Percentiles rank a stretch among this genome's conserved stretches.
phyloP scores from a whole-genome alignment of 1,140 invertebrate genomes.

The Drusus annulatus region DNA sequence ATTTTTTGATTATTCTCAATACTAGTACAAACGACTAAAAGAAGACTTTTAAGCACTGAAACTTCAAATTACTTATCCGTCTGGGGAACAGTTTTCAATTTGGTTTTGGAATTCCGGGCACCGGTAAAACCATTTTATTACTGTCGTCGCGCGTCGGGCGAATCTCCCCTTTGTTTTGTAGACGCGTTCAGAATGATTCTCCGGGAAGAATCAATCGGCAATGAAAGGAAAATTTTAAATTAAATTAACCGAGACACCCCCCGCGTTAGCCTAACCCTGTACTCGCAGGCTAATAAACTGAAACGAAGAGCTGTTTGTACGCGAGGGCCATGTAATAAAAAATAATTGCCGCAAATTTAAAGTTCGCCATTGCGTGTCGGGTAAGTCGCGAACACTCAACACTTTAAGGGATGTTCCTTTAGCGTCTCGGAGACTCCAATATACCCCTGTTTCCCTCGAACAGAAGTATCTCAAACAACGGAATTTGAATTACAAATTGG shows the following conservation, averaged over 20 bases:
- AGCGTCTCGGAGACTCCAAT: background rate
- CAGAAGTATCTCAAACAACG: constrained; percentile 51
- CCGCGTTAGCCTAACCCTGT: background rate
- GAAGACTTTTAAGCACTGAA: constrained; percentile 2
- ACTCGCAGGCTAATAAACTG: constrained; percentile 15
- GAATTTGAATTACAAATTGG: constrained; percentile 58
- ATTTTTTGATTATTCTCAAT: too few relatives aligned
- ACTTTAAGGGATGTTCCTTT: constrained; percentile 34
- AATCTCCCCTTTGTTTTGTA: background rate
- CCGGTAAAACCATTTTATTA: constrained; percentile 32
- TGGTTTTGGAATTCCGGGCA: constrained; percentile 22
- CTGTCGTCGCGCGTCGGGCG: background rate
- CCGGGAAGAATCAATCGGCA: constrained; percentile 38
- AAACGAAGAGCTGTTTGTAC: background rate
- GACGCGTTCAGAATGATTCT: constrained; percentile 23
- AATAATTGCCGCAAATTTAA: constrained; percentile 47
- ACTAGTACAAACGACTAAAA: too few relatives aligned
- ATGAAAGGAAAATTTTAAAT: constrained; percentile 29
- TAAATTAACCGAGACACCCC: constrained; percentile 30
- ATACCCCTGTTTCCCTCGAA: constrained; percentile 61
- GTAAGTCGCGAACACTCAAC: constrained; percentile 33
- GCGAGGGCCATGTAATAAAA: constrained; percentile 26
- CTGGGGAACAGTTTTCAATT: constrained; percentile 10
- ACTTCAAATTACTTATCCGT: constrained; percentile 22
- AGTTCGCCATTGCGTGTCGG: constrained; percentile 1